phyloP scores from a whole-genome alignment of 2,888 invertebrate species.

The Glomeris marginata region DNA sequence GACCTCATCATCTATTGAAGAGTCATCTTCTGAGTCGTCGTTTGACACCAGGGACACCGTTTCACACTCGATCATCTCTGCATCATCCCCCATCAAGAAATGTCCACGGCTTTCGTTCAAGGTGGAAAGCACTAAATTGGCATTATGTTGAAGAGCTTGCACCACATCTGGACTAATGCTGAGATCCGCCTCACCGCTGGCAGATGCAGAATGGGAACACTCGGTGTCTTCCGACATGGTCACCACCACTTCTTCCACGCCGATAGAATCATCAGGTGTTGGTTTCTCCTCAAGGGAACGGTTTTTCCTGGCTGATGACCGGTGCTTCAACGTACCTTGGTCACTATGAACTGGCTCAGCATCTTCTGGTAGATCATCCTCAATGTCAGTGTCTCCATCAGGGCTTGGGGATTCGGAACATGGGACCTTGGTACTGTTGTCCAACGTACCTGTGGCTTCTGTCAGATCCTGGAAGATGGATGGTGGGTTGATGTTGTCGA shows the following conservation, averaged over 20 bases:
- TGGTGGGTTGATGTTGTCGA: conserved; percentile 55
- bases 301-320: too few species aligned
- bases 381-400: conserved; percentile 31
- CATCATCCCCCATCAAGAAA: conserved; percentile 22
- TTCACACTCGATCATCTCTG: conserved; percentile 41
- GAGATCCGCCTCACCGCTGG: conserved; percentile 11
- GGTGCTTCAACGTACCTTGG: too few species aligned
- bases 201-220: background rate
- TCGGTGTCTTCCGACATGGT: too few species aligned
- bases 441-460: conserved; percentile 34
- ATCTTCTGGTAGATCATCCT: conserved; percentile 23
- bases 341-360: conserved; percentile 14
- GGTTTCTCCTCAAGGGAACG: too few species aligned
- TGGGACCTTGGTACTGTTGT: conserved; percentile 33
- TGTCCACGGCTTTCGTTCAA: conserved; percentile 33
- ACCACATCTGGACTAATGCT: conserved; percentile 29
- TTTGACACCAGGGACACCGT: conserved; percentile 54
- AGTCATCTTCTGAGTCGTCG: conserved; percentile 40
- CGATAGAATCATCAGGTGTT: too few species aligned
- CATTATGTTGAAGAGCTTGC: conserved; percentile 39
- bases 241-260: too few species aligned
- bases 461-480: conserved; percentile 55
- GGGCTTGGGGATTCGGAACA: conserved; percentile 42
- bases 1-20: conserved; percentile 13
- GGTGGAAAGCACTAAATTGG: conserved; percentile 40